Evolutionary conservation across 2,797 vertebrate genomes (phyloP), one percentile per base, ranked within the genome.

Genomic region (Dallia pectoralis): DNA sequence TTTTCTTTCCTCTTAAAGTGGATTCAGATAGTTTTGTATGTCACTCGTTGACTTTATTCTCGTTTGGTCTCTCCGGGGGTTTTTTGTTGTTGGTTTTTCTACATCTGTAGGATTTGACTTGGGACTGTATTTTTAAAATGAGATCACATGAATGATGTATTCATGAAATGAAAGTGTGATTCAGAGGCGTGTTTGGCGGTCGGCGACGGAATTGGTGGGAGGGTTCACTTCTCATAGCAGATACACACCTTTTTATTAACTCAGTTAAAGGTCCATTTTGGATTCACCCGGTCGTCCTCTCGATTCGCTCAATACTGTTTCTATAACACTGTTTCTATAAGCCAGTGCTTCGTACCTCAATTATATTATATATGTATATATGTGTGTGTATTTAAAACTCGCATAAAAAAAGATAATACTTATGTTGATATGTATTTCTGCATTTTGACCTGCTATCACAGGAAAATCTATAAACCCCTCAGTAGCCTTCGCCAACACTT

Each of bases 121-220:
- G 76, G 76, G 78, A 86, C 87, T 85, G 82, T 84, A 80, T 80
- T 86, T 85, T 81, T 75, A 83, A 79, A 80, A 84, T 63, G 78
- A 84, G 85, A 90, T 87, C 79, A 69, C 75, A 86, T 85, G 86
- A 79, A 69, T 27, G 53, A 87, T 65, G 49, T 88, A 88, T 89
- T 89, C 87, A 88, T 88, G 84, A 86, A 78, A 88, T 89, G 87
- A 82, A 87, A 88, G 87, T 88, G 83, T 87, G 83, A 89, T 91
- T 89, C 87, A 83, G 78, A 83, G 85, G 81, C 81, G 69, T 81
- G 66, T 44, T 70, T 79, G 49, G 68, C 33, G 33, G 81, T 44
- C 3, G 11, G 40, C 9, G 40, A 44, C 40, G 11, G 81, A 63
- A 74, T 75, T 80, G 79, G 79, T 77, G 83, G 78, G 72, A 84